phyloP scores from a whole-genome alignment of 1,140 invertebrate genomes.

The Sitodiplosis mosellana region DNA sequence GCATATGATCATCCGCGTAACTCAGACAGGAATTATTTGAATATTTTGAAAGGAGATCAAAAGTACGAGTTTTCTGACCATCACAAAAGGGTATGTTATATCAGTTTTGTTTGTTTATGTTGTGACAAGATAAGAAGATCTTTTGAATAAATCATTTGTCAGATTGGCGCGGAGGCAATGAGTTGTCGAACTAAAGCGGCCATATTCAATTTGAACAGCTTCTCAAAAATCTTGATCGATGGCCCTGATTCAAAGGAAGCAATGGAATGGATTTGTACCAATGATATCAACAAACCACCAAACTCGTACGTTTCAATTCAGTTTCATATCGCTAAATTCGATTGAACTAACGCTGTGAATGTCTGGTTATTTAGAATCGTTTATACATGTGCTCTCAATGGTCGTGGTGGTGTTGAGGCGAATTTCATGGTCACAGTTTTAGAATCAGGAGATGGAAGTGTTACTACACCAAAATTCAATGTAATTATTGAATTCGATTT shows the following conservation, averaged over 20 bases:
- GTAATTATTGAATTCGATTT: too few relatives aligned
- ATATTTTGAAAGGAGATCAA: constrained; percentile 50
- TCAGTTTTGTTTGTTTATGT: too few relatives aligned
- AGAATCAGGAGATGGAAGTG: constrained; percentile 40
- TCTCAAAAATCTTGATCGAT: constrained; percentile 67
- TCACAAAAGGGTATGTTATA: constrained; percentile 42
- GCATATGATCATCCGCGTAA: constrained; percentile 47
- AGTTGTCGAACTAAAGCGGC: constrained; percentile 58
- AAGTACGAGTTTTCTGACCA: constrained; percentile 65
- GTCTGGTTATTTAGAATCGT: constrained; percentile 29
- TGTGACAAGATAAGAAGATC: too few relatives aligned
- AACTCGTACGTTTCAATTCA: constrained; percentile 28
- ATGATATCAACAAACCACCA: constrained; percentile 41
- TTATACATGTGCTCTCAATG: constrained; percentile 66
- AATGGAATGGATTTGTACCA: constrained; percentile 65
- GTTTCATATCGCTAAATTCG: too few relatives aligned
- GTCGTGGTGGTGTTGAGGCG: constrained; percentile 59
- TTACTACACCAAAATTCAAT: constrained; percentile 59
- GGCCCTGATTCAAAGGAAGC: constrained; percentile 62
- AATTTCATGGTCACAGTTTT: constrained; percentile 62
- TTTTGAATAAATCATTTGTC: constrained; percentile 4
- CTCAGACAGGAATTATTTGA: constrained; percentile 43
- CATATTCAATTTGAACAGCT: constrained; percentile 75
- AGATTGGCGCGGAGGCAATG: constrained; percentile 63
- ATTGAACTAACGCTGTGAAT: too few relatives aligned